Percentiles rank a stretch among this genome's conserved stretches.
These are phyloP conservation scores for Pycnonotus jocosus DNA, from an alignment of 2,113 vertebrate genomes.

Conservation along the genomic window DNA sequence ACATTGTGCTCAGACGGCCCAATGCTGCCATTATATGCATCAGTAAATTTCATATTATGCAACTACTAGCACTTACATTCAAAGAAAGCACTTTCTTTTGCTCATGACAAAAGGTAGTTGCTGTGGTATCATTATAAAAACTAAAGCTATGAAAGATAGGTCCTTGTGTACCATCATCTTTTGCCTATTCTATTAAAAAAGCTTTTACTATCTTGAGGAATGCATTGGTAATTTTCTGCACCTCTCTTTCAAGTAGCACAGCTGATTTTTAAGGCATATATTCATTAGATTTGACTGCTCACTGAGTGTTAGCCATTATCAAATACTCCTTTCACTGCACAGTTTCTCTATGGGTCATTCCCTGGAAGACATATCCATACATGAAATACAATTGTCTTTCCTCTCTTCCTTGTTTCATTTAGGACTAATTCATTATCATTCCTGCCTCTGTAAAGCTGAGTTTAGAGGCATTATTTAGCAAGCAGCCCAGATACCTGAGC, in stretches of 20 bases:
- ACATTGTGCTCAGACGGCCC: neutral
- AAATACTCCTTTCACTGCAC: neutral
- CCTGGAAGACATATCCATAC: neutral
- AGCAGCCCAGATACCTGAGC: neutral
- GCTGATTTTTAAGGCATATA: neutral
- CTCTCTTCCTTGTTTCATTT: neutral
- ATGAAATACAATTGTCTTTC: neutral
- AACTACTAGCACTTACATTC: constrained; percentile 6
- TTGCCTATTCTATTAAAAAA: neutral
- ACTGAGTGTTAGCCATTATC: neutral
- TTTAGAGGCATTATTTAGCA: neutral
- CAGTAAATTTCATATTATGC: constrained; percentile 34
- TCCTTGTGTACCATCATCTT: neutral
- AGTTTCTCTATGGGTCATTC: neutral
- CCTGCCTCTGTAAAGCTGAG: neutral
- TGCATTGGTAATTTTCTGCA: neutral
- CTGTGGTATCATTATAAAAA: constrained; percentile 11
- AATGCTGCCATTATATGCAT: constrained; percentile 32
- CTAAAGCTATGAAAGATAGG: neutral
- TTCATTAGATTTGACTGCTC: neutral
- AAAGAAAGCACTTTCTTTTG: neutral
- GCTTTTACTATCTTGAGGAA: neutral
- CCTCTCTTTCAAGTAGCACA: neutral
- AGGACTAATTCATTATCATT: neutral
- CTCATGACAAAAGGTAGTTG: neutral